These are phyloP conservation scores for Cabera pusaria DNA, from an alignment of 2,888 invertebrate species.

Conservation along the genomic window DNA sequence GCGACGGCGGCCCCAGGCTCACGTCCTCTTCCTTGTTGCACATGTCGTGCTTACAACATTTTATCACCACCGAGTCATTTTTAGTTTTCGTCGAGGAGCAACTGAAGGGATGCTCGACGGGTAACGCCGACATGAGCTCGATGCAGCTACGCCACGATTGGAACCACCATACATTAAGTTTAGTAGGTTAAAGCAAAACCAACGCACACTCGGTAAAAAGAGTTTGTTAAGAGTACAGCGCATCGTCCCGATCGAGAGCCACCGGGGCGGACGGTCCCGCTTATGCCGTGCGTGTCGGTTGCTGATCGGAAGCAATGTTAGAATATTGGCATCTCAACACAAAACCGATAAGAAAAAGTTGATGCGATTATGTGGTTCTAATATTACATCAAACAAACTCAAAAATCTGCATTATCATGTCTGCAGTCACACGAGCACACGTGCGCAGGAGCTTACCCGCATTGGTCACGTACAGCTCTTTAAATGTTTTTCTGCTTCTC, in stretches of 20 bases:
- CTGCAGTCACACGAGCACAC: constrained; percentile 64
- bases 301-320: constrained; percentile 79
- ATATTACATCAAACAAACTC: constrained; percentile 77
- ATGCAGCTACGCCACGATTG: constrained; percentile 88
- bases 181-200: constrained; percentile 84
- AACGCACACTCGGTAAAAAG: constrained; percentile 79
- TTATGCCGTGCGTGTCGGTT: too few species aligned
- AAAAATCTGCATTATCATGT: constrained; percentile 66
- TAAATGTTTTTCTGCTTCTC: constrained; percentile 58
- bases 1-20: constrained; percentile 86
- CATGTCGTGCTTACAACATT: constrained; percentile 90
- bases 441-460: constrained; percentile 70
- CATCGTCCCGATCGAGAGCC: constrained; percentile 71
- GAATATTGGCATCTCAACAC: constrained; percentile 79
- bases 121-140: constrained; percentile 88
- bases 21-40: constrained; percentile 89
- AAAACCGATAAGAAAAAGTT: constrained; percentile 65
- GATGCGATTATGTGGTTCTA: constrained; percentile 74
- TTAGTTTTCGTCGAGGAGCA: constrained; percentile 90
- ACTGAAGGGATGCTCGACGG: constrained; percentile 91
- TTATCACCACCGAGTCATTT: constrained; percentile 90
- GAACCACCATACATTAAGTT: constrained; percentile 81
- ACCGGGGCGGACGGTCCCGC: constrained; percentile 38
- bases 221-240: constrained; percentile 71
- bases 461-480: constrained; percentile 52